Percentiles rank a stretch among this genome's conserved stretches.
These are phyloP conservation scores for Acleris literana DNA, from an alignment of 2,888 invertebrate species.

Conservation along the genomic window DNA sequence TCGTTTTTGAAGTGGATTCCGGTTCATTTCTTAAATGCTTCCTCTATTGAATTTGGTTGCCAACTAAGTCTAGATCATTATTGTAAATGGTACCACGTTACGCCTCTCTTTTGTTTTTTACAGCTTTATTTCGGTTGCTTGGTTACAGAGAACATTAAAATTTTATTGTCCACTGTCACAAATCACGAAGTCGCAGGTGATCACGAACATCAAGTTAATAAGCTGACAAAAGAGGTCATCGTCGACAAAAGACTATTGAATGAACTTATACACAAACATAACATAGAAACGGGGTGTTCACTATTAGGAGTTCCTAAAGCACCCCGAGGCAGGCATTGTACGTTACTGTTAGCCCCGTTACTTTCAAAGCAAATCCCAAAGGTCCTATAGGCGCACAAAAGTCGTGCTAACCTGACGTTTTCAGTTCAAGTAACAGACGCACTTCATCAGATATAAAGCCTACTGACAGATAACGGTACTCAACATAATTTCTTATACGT, in stretches of 20 bases:
- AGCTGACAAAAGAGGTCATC: neutral
- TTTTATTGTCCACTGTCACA: too few relatives aligned
- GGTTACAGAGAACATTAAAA: neutral
- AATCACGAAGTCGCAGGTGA: too few relatives aligned
- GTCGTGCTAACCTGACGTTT: conserved; percentile 25
- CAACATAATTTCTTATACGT: conserved; percentile 60
- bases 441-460: conserved; percentile 71
- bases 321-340: conserved; percentile 47
- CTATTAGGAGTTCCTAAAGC: conserved; percentile 21
- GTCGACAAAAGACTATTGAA: neutral
- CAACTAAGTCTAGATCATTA: conserved; percentile 13
- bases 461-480: conserved; percentile 76
- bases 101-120: neutral
- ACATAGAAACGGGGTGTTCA: conserved; percentile 19
- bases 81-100: neutral
- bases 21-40: conserved; percentile 12
- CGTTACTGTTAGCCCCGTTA: conserved; percentile 58
- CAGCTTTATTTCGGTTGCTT: neutral
- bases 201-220: too few relatives aligned
- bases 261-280: conserved; percentile 6
- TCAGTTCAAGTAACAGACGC: conserved; percentile 44
- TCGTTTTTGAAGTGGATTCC: conserved; percentile 9
- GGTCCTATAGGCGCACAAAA: conserved; percentile 19
- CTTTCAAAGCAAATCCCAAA: conserved; percentile 21
- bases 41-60: conserved; percentile 3